Conservation (phyloP, 2,797 vertebrate species). For the Mus caroli region DNA sequence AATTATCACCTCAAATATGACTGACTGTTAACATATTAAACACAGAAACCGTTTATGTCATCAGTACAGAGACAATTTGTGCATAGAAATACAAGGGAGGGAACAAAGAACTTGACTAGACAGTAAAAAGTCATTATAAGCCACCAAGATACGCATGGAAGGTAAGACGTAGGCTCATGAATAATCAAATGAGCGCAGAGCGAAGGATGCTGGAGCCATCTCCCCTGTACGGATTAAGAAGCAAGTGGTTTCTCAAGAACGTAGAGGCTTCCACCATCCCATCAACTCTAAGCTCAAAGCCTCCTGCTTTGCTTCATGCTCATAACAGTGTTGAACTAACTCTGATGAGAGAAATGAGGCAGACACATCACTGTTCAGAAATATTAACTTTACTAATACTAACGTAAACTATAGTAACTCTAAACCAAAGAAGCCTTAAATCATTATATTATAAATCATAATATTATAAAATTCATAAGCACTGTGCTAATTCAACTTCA, state of each 20-base stretch:
- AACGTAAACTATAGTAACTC: not conserved
- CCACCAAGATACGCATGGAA: not conserved
- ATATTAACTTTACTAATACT: not conserved
- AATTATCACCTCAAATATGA: slow-evolving; percentile 18
- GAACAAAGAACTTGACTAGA: not conserved
- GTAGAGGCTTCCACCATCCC: not conserved
- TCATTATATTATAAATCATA: too few relatives aligned
- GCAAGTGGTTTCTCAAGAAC: not conserved
- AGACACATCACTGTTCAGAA: not conserved
- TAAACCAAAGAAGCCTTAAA: not conserved
- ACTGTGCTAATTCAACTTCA: not conserved
- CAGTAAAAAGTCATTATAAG: not conserved
- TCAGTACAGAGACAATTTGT: not conserved
- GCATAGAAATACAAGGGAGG: not conserved
- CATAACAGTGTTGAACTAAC: not conserved
- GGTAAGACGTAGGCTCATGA: not conserved
- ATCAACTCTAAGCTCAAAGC: not conserved
- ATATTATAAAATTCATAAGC: not conserved
- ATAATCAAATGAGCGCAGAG: slow-evolving; percentile 16
- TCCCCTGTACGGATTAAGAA: not conserved
- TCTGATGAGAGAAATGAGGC: not conserved
- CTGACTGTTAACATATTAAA: not conserved
- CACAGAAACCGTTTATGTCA: slow-evolving; percentile 12
- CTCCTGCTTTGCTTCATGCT: not conserved
- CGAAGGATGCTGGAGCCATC: not conserved